These are phyloP conservation scores for Rhopalosiphum padi DNA, from an alignment of 1,140 invertebrate species.

Conservation along the genomic window DNA sequence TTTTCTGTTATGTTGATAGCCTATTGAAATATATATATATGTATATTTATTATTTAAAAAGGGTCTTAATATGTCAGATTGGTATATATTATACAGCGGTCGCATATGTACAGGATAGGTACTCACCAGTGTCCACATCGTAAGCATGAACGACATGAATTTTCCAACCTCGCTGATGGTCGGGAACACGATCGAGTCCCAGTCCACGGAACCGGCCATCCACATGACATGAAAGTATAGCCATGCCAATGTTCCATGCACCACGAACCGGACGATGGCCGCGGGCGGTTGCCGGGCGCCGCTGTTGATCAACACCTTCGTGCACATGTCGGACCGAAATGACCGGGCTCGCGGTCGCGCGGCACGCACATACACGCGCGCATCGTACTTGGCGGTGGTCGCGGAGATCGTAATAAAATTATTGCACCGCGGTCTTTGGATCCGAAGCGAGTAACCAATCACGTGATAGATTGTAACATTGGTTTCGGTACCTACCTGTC, in stretches of 20 bases:
- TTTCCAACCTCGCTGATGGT: slow-evolving; percentile 41
- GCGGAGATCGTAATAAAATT: background rate
- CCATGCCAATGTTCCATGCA: background rate
- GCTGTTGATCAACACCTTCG: background rate
- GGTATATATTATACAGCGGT: too few relatives aligned
- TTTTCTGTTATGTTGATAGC: background rate
- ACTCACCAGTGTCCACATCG: slow-evolving; percentile 37
- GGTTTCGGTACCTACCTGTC: background rate
- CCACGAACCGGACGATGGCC: slow-evolving; percentile 40
- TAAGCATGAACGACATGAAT: slow-evolving; percentile 23
- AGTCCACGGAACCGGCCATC: slow-evolving; percentile 7
- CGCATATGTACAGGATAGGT: background rate
- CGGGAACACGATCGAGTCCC: background rate
- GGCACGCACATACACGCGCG: background rate
- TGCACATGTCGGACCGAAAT: slow-evolving; percentile 26
- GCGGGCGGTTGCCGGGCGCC: background rate
- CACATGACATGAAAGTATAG: background rate
- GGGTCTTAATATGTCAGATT: too few relatives aligned
- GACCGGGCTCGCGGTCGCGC: background rate
- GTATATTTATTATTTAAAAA: too few relatives aligned
- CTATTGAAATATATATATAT: too few relatives aligned
- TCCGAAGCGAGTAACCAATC: background rate
- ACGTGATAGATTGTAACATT: background rate
- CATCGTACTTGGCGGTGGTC: background rate
- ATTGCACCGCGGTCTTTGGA: background rate